Evolutionary conservation across 2,113 vertebrate genomes (phyloP), one percentile per base, ranked within the genome.

Genomic region (Sinocyclocheilus grahami): DNA sequence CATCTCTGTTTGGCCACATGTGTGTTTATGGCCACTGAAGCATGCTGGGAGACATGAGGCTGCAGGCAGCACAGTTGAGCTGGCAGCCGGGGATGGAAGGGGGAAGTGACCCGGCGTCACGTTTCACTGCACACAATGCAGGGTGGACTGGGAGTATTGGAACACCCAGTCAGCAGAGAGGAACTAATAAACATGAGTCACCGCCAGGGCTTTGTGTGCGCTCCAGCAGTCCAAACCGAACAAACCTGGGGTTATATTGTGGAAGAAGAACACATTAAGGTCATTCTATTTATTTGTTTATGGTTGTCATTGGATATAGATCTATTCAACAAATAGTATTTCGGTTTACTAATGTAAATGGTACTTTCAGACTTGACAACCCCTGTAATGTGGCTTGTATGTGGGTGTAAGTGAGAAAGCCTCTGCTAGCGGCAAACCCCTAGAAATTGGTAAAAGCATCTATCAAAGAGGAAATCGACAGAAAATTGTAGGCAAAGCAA

Each of bases 11-110:
- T 12, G 24, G 84, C 79, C 80, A 77, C 87, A 89, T 90, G 89
- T 89, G 60, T 85, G 24, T 55, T 22, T 60, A 74, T 91, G 88
- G 90, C 87, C 87, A 90, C 83, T 85, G 42, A 42, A 81, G 87
- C 78, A 86, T 89, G 88, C 80, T 82, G 24, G 86, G 89, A 92
- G 89, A 88, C 48, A 55, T 82, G 88, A 79, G 85, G 10, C 63
- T 81, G 48, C 65, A 60, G 72, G 87, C 88, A 84, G 86, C 78
- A 82, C 67, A 27, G 13, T 79, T 27, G 72, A 18, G 14, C 60
- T 53, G 79, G 78, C 60, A 53, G 84, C 48, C 14, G 14, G 82
- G 72, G n/a, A 77, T 86, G 90, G 72, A 37, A 84, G 58, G 18
- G 46, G 82, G 83, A 88, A 90, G 30, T 85, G 62, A 88, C 84